phyloP scores from a whole-genome alignment of 1,140 invertebrate genomes.

The Drosophila mauritiana region DNA sequence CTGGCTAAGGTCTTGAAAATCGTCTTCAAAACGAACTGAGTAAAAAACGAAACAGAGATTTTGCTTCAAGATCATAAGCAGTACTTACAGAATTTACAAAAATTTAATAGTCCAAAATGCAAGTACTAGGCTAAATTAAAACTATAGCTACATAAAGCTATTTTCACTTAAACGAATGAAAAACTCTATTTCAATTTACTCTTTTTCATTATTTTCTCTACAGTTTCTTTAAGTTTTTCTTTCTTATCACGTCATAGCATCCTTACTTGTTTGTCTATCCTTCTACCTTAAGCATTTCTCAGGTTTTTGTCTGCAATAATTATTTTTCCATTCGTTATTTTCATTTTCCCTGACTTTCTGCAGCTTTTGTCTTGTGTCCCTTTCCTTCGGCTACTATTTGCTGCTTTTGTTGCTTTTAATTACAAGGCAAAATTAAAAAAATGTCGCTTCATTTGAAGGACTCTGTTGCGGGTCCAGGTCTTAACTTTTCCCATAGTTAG shows the following conservation, averaged over 20 bases:
- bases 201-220: neutral
- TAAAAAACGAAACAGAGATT: neutral
- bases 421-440: conserved; percentile 72
- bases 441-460: conserved; percentile 56
- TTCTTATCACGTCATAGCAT: conserved; percentile 2
- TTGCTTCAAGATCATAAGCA: neutral
- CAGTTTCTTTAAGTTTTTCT: neutral
- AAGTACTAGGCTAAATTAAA: too few species aligned
- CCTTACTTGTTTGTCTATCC: conserved; percentile 17
- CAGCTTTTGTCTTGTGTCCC: conserved; percentile 27
- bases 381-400: conserved; percentile 44
- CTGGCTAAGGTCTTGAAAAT: neutral
- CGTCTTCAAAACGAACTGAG: neutral
- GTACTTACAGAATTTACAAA: too few species aligned
- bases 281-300: conserved; percentile 7
- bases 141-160: too few species aligned
- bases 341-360: conserved; percentile 26
- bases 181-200: neutral
- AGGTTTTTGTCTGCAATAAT: conserved; percentile 37
- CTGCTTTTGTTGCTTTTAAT: conserved; percentile 71
- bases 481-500: conserved; percentile 57
- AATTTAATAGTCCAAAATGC: too few species aligned
- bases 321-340: conserved; percentile 40
- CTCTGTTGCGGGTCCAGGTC: conserved; percentile 15
- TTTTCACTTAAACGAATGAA: neutral